Base-by-base conservation (phyloP, 2,797 vertebrate genomes). In the Lithobates sylvaticus region DNA sequence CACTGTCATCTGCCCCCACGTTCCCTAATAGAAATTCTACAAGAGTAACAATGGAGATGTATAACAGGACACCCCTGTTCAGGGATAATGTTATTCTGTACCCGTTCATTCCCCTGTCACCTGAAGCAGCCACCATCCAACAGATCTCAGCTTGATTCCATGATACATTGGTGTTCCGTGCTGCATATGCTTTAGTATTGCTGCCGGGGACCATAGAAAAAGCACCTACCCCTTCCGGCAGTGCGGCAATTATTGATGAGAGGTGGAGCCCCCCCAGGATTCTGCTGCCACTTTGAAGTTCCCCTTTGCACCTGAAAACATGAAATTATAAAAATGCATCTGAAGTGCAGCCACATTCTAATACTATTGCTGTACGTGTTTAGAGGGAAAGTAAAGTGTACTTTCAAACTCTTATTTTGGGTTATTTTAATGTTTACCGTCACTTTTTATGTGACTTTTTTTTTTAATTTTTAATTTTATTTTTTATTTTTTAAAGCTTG, bases 21-120 rank as follows among this genome's bases (percentile, higher is more conserved):
- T 34, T 39, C 34, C 29, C 42, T 18, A 72, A 58, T 72, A 72
- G 79, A 81, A 21, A 5, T 72, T 42, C 21, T 34, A 23, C 78
- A 70, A 6, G 78, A 21, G 42, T 50, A 54, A 67, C 76, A 18
- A 34, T 44, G 39, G 54, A 39, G 23, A 77, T 39, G 58, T 65
- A 12, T 21, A 42, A n/a, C 58, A 16, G 34, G 78, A 21, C 54
- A 3, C 50, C 39, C 79, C 29, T 10, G 44, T n/a, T 10, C 32
- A 34, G 79, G 58, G n/a, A 16, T 54, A 10, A 71, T 27, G 78
- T 70, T 68, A 61, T 32, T 12, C 5, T 50, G 67, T 54, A 34
- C 23, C 65, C 3, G 32, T 23, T 39, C 54, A 36, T 82, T 74
- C 34, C 72, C n/a, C 36, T 3, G 15, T 61, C 12, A 73, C 50